Conservation (phyloP, 2,113 vertebrate genomes). For the Piprites chloris region DNA sequence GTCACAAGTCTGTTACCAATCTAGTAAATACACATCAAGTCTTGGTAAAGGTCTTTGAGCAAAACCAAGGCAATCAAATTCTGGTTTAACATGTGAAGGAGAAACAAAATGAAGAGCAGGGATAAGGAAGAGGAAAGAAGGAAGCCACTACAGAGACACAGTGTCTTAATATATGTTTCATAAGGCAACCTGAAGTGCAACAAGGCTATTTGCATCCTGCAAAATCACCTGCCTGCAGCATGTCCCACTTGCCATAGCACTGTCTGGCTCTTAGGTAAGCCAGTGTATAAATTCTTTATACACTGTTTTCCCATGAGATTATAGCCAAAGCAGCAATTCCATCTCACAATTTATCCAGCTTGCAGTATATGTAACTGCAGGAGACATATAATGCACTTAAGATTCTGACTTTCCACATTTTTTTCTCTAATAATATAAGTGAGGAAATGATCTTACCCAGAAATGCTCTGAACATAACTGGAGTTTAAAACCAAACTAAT, state of each 20-base stretch:
- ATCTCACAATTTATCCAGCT: neutral
- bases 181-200: neutral
- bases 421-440: neutral
- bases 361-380: neutral
- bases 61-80: neutral
- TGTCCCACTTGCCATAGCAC: neutral
- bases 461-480: neutral
- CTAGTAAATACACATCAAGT: neutral
- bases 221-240: neutral
- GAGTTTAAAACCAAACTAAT: neutral
- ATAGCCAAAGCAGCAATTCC: neutral
- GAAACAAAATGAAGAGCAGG: neutral
- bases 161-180: neutral
- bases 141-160: neutral
- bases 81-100: neutral
- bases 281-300: neutral
- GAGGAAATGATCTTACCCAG: neutral
- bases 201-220: neutral
- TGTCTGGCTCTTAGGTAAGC: neutral
- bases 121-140: neutral
- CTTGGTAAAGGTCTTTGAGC: neutral
- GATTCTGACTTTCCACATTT: neutral
- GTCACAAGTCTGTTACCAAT: neutral
- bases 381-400: neutral
- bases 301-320: accelerated